phyloP scores from a whole-genome alignment of 2,888 invertebrate species.

The Cheilosia scutellata region DNA sequence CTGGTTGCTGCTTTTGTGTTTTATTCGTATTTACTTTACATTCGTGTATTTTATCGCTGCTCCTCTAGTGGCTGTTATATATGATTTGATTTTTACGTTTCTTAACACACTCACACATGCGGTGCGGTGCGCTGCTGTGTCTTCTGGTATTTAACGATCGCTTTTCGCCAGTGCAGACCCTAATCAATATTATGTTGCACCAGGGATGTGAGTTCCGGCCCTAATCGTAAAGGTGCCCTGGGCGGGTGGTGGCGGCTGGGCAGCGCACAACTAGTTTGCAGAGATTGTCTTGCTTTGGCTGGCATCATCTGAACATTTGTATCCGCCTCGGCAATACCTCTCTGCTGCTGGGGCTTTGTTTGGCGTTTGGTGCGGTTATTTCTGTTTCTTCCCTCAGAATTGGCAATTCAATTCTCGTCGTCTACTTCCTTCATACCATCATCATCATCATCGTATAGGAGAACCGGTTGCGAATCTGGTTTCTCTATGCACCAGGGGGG shows the following conservation, averaged over 20 bases:
- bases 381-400: constrained; percentile 43
- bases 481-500: constrained; percentile 38
- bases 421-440: constrained; percentile 73
- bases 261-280: constrained; percentile 62
- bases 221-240: constrained; percentile 29
- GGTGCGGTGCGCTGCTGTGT: constrained; percentile 23
- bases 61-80: constrained; percentile 58
- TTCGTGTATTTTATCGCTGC: constrained; percentile 65
- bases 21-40: constrained; percentile 55
- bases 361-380: constrained; percentile 43
- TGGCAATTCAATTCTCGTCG: constrained; percentile 74
- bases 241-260: not conserved
- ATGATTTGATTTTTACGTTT: constrained; percentile 51
- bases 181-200: constrained; percentile 73
- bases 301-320: constrained; percentile 59
- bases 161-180: constrained; percentile 46
- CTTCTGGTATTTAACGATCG: constrained; percentile 66
- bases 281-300: constrained; percentile 50
- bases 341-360: constrained; percentile 50
- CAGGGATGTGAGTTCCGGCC: constrained; percentile 66
- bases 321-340: constrained; percentile 46
- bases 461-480: constrained; percentile 70
- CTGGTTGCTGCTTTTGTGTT: constrained; percentile 42
- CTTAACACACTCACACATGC: constrained; percentile 71
- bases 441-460: constrained; percentile 22